Evolutionary conservation across 2,888 invertebrate genomes (phyloP), one percentile per base, ranked within the genome.

Genomic region (Macaria liturata): DNA sequence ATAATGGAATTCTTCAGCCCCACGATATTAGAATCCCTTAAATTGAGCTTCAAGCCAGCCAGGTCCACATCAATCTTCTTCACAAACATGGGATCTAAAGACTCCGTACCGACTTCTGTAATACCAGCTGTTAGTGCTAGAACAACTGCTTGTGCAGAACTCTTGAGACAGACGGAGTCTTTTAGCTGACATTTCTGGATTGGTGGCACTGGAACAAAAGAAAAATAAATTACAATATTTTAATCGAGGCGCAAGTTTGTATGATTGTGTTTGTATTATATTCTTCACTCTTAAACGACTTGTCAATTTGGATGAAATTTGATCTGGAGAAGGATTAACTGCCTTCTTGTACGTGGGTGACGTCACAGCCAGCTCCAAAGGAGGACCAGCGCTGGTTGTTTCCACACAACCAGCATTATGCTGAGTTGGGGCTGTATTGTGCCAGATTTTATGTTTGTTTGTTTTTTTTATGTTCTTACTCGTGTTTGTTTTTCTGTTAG

Each of bases 21-120:
- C 31, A 62, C 75, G 3, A 84, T 67, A 1, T 71, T 59, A n/a
- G 69, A 66, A 42, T 87, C 74, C 4, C 53, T 76, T 9, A 88
- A 53, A 3, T 66, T 64, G 40, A 87, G 57, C 45, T 83, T 83
- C 8, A 89, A 65, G 0, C 88, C 88, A 20, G 85, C 78, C 1
- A 88, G 54, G 37, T 88, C 78, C 2, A 88, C 69, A 20, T 80
- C 75, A 32, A 85, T 76, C 4, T 62, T 9, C 4, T 84, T 77
- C 3, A 88, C 61, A 2, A 70, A 64, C 72, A 86, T 69, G 0
- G 77, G 75, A n/a, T 89, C 89, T n/a, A 88, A 60, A 0, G 69
- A 59, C 48, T 83, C 81, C 0, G 71, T 66, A 1, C 77, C 76
- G 0, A 80, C 20, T 49, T 84, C 85, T 20, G 82, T 76, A 1